Percentiles rank a stretch among this genome's conserved stretches.
Evolutionary conservation across 2,113 vertebrate species (phyloP).

Genomic region (Tauraco erythrolophus): DNA sequence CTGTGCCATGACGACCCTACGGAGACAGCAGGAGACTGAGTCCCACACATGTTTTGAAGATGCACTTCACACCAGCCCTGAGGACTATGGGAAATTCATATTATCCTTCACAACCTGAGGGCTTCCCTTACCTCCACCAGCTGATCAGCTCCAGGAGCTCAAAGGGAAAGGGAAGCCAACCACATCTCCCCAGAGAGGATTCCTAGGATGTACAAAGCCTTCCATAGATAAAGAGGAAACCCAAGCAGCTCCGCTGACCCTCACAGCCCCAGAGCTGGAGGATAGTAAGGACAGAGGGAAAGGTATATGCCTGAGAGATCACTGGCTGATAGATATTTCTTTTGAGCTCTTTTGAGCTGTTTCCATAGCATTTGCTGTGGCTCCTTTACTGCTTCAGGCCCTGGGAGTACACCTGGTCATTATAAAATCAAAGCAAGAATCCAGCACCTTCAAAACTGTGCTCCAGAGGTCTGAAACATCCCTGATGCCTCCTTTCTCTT

Average conservation of each 20-base stretch:
- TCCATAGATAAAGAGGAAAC: neutral
- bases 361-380: neutral
- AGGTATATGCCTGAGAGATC: neutral
- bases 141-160: neutral
- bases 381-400: neutral
- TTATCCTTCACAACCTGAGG: neutral
- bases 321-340: neutral
- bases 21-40: neutral
- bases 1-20: neutral
- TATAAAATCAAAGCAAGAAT: neutral
- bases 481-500: neutral
- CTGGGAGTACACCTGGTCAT: neutral
- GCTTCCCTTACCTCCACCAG: neutral
- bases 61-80: neutral
- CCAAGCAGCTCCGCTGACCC: neutral
- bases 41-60: rapidly evolving
- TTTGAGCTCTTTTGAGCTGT: neutral
- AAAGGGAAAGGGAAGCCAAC: neutral
- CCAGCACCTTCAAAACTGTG: neutral
- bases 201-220: neutral
- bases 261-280: neutral
- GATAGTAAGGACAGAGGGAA: neutral
- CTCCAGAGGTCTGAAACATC: neutral
- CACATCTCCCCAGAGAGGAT: neutral
- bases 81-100: neutral